Evolutionary conservation across 2,113 vertebrate genomes (phyloP), one percentile per base, ranked within the genome.

Genomic region (Polyodon spathula): DNA sequence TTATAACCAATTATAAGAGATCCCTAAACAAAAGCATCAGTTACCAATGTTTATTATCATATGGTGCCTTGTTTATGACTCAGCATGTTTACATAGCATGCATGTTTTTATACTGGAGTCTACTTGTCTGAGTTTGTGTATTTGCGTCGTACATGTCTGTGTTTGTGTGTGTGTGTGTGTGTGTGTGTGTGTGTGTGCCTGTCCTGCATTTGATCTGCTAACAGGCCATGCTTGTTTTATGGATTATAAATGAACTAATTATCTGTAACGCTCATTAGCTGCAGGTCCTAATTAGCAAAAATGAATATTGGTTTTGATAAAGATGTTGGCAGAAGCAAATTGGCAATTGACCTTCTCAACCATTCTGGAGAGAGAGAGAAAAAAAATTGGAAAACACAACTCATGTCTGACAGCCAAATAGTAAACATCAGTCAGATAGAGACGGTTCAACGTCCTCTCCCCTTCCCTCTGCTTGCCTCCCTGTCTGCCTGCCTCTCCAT

Each of bases 291-390:
- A 94, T 97, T 94, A 93, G 88, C 77, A 81, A 87, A 91, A 92
- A 95, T 94, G 90, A 90, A 94, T 95, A 93, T 90, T 94, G 92
- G 88, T 92, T 90, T 92, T 91, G 91, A 94, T 91, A 89, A 92
- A 92, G 88, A 88, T 59, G 72, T 73, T 84, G 85, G 85, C 77
- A 69, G 74, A 77, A 73, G 79, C 76, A 80, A 83, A 90, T 80
- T 84, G 87, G 87, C 82, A 83, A 88, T 86, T 87, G 87, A 93
- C 89, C 87, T 89, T 86, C 81, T 88, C 80, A 78, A 72, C 77
- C 77, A 84, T 77, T 79, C 69, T 81, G 71, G 68, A 78, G 50
- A 40, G 54, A 63, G 17, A 7, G 17, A 43, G 55, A 3, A 44
- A 51, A 53, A 58, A 54, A 66, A 48, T 41, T 58, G 40, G 11